A percentile compares a stretch with the other conserved stretches of the same genome.
Evolutionary conservation across 2,888 invertebrate genomes (phyloP).

Genomic region (Drosophila gaucha): DNA sequence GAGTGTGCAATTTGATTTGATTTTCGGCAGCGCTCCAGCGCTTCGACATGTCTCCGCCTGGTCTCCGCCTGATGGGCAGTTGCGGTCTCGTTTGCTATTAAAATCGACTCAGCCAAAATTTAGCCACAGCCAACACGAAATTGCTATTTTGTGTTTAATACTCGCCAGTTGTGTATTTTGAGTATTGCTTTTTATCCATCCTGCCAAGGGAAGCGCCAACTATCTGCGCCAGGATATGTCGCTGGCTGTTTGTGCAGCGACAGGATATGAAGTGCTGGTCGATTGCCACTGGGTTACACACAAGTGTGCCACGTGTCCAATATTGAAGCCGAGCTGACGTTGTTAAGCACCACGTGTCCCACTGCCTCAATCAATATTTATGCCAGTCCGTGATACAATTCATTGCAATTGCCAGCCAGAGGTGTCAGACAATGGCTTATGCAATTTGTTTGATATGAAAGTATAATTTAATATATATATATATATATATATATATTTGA

Average conservation of each 20-base stretch:
- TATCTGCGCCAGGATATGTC: conserved; percentile 57
- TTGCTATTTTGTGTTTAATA: conserved; percentile 77
- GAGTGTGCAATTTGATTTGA: conserved; percentile 78
- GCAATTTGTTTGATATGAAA: conserved; percentile 2
- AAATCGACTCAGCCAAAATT: conserved; percentile 49
- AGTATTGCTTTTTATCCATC: conserved; percentile 18
- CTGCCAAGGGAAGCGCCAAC: conserved; percentile 29
- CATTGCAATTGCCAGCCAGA: conserved; percentile 23
- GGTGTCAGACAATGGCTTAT: conserved; percentile 5
- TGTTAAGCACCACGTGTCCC: conserved; percentile 2
- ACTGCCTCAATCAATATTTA: conserved; percentile 26
- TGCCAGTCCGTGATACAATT: conserved; percentile 27
- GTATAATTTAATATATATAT: not conserved
- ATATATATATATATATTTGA: not conserved
- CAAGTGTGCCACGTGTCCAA: conserved; percentile 62
- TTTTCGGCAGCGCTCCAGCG: conserved; percentile 60
- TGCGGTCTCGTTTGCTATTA: conserved; percentile 55
- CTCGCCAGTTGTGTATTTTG: conserved; percentile 58
- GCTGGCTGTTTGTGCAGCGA: conserved; percentile 58
- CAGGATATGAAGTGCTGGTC: conserved; percentile 72
- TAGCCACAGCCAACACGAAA: conserved; percentile 54
- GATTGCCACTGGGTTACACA: conserved; percentile 55
- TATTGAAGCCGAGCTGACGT: conserved; percentile 8
- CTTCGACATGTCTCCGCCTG: conserved; percentile 57
- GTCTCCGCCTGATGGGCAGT: conserved; percentile 54